Conservation (phyloP, 2,888 invertebrate genomes). For the Lycophotia porphyrea region DNA sequence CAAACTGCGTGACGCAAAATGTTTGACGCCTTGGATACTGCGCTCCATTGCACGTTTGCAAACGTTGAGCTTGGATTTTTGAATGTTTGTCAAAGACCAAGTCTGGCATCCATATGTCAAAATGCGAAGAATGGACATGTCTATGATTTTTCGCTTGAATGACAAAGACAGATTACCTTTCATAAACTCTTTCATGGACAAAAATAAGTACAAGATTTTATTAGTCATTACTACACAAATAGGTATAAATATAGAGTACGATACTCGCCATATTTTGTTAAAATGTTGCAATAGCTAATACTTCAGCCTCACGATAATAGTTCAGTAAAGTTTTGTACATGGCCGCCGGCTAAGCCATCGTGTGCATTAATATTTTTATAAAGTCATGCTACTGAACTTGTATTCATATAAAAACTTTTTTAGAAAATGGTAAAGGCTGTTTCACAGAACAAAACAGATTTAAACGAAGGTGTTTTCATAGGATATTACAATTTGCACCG, state of each 20-base stretch:
- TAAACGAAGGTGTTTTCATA: neutral
- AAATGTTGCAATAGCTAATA: conserved; percentile 5
- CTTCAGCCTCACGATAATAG: conserved; percentile 27
- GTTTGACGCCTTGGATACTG: too few relatives aligned
- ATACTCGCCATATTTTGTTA: neutral
- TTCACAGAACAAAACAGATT: neutral
- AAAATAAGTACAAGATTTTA: neutral
- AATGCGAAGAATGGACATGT: too few relatives aligned
- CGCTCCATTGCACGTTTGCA: too few relatives aligned
- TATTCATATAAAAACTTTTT: conserved; percentile 9
- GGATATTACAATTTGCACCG: neutral
- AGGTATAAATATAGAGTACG: neutral
- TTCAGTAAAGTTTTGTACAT: conserved; percentile 22
- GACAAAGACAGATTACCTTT: too few relatives aligned
- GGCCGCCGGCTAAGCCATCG: conserved; percentile 13
- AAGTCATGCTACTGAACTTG: conserved; percentile 32
- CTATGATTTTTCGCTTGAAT: too few relatives aligned
- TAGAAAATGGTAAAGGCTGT: neutral
- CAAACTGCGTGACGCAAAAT: too few relatives aligned
- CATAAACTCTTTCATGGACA: too few relatives aligned
- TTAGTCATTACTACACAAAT: neutral
- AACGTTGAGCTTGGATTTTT: too few relatives aligned
- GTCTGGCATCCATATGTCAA: too few relatives aligned
- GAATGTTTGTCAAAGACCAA: too few relatives aligned
- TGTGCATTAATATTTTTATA: conserved; percentile 46